A percentile compares a stretch with the other conserved stretches of the same genome.
Evolutionary conservation across 2,888 invertebrate species (phyloP).

Genomic region (Asteroscopus sphinx): DNA sequence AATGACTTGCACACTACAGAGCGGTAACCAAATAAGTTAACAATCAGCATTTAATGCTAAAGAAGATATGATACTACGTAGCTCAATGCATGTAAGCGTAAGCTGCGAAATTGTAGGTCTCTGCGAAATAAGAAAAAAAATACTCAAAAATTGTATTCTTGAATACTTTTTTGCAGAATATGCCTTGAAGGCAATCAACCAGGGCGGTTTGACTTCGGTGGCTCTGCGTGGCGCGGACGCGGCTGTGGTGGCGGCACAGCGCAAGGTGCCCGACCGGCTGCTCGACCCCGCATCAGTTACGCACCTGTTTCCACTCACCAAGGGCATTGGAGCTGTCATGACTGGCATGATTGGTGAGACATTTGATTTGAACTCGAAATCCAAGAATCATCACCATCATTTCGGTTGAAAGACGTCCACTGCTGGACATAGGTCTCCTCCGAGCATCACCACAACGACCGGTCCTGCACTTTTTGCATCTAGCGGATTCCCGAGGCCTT

Average conservation of each 20-base stretch:
- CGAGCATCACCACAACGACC: too few relatives aligned
- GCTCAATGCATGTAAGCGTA: too few relatives aligned
- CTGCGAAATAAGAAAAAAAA: too few relatives aligned
- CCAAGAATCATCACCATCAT: too few relatives aligned
- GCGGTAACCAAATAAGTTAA: slow-evolving; percentile 50
- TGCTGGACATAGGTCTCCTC: too few relatives aligned
- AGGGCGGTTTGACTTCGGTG: slow-evolving; percentile 99
- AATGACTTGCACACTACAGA: slow-evolving; percentile 43
- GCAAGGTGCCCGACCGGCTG: slow-evolving; percentile 99
- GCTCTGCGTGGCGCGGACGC: slow-evolving; percentile 97
- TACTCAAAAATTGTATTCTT: not conserved
- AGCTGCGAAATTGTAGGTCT: too few relatives aligned
- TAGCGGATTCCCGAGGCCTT: too few relatives aligned
- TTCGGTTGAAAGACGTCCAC: too few relatives aligned
- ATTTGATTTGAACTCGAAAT: too few relatives aligned
- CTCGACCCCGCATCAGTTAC: slow-evolving; percentile 98
- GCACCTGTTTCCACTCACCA: slow-evolving; percentile 97
- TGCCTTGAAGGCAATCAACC: slow-evolving; percentile 99
- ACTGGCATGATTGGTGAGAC: slow-evolving; percentile 97
- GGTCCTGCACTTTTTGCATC: too few relatives aligned
- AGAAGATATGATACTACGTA: too few relatives aligned
- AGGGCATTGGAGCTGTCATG: slow-evolving; percentile 97
- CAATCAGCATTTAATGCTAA: not conserved
- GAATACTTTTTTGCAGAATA: slow-evolving; percentile 92
- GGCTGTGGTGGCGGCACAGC: slow-evolving; percentile 99